Evolutionary conservation across 1,140 invertebrate genomes (phyloP), one percentile per base, ranked within the genome.

Genomic region (Brachionus rubens): DNA sequence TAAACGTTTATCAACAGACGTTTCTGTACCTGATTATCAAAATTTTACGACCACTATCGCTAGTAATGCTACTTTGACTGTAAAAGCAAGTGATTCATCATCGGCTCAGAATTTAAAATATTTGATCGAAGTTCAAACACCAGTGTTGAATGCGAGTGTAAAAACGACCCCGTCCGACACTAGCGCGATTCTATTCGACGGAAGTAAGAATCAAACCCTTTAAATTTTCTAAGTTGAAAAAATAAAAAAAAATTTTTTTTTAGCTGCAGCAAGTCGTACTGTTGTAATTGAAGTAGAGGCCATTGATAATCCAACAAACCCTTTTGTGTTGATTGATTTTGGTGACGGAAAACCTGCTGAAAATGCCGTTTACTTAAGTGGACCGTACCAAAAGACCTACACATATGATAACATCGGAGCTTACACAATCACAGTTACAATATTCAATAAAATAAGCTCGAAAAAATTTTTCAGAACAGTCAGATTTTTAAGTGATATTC

Each of bases 31-130:
- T 21, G 59, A 65, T 65, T 24, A 65, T n/a, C 36, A 43, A 43
- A 65, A 16, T 43, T 65, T 65, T 21, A 26, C 16, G 1, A 41
- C 59, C 16, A 19, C 36, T 14, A 65, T 7, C 21, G 59, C 36
- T 6, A 65, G 43, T 43, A 65, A 65, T 43, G 36, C 59, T 6
- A 65, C 19, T 5, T 65, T 65, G n/a, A 21, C 43, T 65, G 59
- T 65, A 1, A 65, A 43, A 24, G 59, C 59, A 12, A 65, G 59
- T 65, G 59, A 65, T 41, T 26, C 59, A n/a, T 43, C 16, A 24
- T 65, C 59, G 3, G 59, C 59, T 4, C 36, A 43, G 43, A 65
- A 19, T 12, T 65, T 65, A 26, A 65, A 46, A 43, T 46, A 65
- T 46, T 9, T 65, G 2, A 28, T 65, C 43, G 16, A 65, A 28